Conservation (phyloP, 2,113 vertebrate species). For the Tragelaphus buxtoni region DNA sequence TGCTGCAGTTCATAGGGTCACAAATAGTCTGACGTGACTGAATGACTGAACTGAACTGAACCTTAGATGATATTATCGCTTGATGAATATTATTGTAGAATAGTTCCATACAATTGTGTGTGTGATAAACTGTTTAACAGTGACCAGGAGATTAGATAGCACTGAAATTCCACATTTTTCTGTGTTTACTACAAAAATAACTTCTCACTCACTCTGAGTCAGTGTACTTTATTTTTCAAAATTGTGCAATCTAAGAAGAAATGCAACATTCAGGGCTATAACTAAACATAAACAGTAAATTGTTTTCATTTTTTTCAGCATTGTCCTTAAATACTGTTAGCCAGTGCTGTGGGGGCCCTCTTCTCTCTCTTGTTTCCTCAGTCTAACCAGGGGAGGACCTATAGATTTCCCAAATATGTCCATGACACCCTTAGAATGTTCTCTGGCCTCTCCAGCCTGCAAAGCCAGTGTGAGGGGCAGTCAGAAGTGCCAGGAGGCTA, state of each 20-base stretch:
- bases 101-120: not conserved
- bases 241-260: not conserved
- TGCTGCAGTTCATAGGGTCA: not conserved
- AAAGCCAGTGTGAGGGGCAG: not conserved
- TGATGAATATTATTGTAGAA: conserved; percentile 26
- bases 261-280: not conserved
- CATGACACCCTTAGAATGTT: too few relatives aligned
- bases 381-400: not conserved
- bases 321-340: not conserved
- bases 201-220: not conserved
- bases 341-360: accelerated
- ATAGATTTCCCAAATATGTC: not conserved
- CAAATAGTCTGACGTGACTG: not conserved
- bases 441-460: not conserved
- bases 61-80: not conserved
- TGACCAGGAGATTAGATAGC: not conserved
- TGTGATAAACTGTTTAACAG: not conserved
- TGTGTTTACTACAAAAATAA: not conserved
- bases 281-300: not conserved
- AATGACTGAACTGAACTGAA: not conserved
- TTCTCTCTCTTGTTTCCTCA: not conserved
- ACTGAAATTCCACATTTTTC: not conserved
- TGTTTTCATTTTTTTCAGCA: not conserved
- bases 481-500: not conserved
- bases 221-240: not conserved